Evolutionary conservation across 2,888 invertebrate genomes (phyloP), one percentile per base, ranked within the genome.

Genomic region (Globia sparganii): DNA sequence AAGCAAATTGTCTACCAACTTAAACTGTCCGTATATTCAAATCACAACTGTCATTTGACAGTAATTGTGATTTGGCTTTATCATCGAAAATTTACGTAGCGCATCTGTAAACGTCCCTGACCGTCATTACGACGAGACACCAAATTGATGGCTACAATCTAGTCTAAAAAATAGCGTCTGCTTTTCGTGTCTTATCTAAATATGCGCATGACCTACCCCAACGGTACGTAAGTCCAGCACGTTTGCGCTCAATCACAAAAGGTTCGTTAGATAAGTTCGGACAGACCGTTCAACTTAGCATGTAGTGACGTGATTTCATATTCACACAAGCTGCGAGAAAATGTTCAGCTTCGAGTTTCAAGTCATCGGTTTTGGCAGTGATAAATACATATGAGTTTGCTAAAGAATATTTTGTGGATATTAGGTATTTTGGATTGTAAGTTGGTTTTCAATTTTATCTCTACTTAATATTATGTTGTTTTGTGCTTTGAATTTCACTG

Each of bases 221-320:
- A 61, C 31, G 64, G 68, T 43, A 68, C 70, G n/a, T 34, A 34
- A 18, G 68, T 70, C 76, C 72, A 73, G 70, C 72, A 69, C 73
- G 65, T 83, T 85, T 56, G 13, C 72, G 25, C 28, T 61, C 62
- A 21, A 64, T 84, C 71, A 87, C 86, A 86, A 87, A 86, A 69
- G 79, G 74, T 87, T 86, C 84, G 81, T 87, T 86, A 87, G 86
- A 86, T 87, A 84, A 87, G 71, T 78, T 78, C 72, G 49, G 28
- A 62, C 76, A 70, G 79, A 66, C 56, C 59, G 79, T 81, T 80
- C 81, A 78, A 84, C 78, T 80, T 75, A 49, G 37, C 65, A 49
- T 82, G 31, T 49, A 66, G 56, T 78, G 72, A 83, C 64, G 77
- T 62, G 64, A 84, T 84, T 86, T 84, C 73, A 84, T 81, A 86